Evolutionary conservation across 2,113 vertebrate species (phyloP).

Genomic region (Myiozetetes cayanensis): DNA sequence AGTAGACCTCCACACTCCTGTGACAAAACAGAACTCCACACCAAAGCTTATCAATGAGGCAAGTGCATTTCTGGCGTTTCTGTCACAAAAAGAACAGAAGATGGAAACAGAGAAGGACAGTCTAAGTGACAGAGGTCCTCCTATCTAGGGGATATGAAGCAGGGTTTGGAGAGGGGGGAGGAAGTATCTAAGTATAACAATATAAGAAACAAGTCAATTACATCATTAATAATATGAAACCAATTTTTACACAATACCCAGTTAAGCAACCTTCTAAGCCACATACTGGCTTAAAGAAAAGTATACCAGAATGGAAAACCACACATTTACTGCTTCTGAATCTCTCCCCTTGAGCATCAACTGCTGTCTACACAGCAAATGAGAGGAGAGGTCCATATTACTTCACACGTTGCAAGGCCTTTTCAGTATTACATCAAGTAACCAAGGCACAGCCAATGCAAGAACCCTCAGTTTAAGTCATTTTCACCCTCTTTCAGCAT

Average conservation of each 20-base stretch:
- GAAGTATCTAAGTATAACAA: neutral
- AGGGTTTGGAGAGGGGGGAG: accelerated
- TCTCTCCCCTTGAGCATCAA: neutral
- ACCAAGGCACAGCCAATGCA: neutral
- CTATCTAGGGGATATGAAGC: neutral
- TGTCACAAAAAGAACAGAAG: neutral
- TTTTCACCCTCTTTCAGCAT: neutral
- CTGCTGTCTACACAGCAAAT: neutral
- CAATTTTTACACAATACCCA: neutral
- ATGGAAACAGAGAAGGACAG: neutral
- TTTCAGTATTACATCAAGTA: neutral
- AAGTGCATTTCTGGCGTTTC: neutral
- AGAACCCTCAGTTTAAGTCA: neutral
- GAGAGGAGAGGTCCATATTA: neutral
- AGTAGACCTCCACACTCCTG: neutral
- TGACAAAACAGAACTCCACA: neutral
- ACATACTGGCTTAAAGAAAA: neutral
- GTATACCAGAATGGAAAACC: neutral
- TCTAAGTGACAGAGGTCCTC: neutral
- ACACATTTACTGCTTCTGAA: neutral
- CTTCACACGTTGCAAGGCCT: neutral
- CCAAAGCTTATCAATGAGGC: neutral
- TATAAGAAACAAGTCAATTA: neutral
- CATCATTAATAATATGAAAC: neutral
- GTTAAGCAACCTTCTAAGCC: neutral